Conservation (phyloP, 2,797 vertebrate genomes). For the Rhinogobio ventralis region DNA sequence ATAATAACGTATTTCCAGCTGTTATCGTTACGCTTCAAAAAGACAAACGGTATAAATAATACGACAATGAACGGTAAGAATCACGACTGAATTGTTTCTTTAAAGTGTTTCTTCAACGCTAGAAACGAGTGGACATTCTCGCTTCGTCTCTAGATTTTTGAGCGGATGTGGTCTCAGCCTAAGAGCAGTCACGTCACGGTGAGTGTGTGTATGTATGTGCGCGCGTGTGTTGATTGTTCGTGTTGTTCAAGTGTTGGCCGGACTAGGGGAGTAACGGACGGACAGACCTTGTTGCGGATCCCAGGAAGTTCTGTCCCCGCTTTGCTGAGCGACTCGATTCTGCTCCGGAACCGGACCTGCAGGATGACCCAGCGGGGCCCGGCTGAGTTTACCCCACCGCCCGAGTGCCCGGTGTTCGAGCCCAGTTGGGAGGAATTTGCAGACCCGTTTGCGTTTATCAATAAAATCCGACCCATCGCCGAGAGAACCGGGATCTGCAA, state of each 20-base stretch:
- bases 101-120: neutral
- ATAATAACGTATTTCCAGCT: neutral
- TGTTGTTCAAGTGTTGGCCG: conserved; percentile 66
- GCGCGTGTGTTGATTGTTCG: conserved; percentile 75
- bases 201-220: conserved; percentile 60
- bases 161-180: conserved; percentile 83
- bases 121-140: conserved; percentile 9
- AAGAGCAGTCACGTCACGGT: conserved; percentile 78
- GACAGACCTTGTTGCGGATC: conserved; percentile 52
- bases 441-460: conserved; percentile 94
- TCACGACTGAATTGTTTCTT: neutral
- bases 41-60: neutral
- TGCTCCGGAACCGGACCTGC: conserved; percentile 68
- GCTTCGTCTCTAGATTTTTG: conserved; percentile 78
- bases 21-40: neutral
- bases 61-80: neutral
- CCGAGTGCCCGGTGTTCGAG: conserved; percentile 98
- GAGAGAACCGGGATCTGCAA: conserved; percentile 98
- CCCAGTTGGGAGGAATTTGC: conserved; percentile 96
- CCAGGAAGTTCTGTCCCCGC: conserved; percentile 56
- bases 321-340: conserved; percentile 55
- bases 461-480: conserved; percentile 96
- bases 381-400: conserved; percentile 93
- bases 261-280: conserved; percentile 62
- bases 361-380: conserved; percentile 79